A percentile compares a stretch with the other conserved stretches of the same genome.
Evolutionary conservation across 2,888 invertebrate species (phyloP).

Genomic region (Tetragonisca angustula): DNA sequence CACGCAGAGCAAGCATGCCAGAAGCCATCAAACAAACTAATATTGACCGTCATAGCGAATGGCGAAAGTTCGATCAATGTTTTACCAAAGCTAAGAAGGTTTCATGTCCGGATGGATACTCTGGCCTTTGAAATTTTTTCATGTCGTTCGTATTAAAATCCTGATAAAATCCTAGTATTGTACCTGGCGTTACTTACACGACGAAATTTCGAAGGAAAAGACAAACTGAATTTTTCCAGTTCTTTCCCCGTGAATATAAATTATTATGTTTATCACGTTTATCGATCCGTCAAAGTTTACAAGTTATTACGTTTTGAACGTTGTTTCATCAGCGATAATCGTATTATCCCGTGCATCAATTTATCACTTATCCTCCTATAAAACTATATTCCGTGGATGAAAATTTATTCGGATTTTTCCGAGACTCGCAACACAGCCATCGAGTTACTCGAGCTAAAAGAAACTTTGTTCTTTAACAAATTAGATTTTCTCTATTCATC

Average conservation of each 20-base stretch:
- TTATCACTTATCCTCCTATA: slow-evolving; percentile 6
- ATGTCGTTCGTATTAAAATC: not conserved
- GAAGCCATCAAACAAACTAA: slow-evolving; percentile 57
- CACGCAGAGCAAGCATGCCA: slow-evolving; percentile 43
- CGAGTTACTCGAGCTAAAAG: slow-evolving; percentile 11
- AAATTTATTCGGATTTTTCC: slow-evolving; percentile 16
- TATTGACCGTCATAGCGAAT: slow-evolving; percentile 51
- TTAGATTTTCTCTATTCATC: slow-evolving; percentile 12
- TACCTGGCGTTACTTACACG: not conserved
- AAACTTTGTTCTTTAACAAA: not conserved
- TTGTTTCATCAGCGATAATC: too few relatives aligned
- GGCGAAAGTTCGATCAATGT: slow-evolving; percentile 44
- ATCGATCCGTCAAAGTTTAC: too few relatives aligned
- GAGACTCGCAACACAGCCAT: slow-evolving; percentile 6
- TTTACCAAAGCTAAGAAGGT: slow-evolving; percentile 11
- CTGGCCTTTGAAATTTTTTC: not conserved
- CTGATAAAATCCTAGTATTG: not conserved
- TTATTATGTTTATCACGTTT: not conserved
- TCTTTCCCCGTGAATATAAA: not conserved
- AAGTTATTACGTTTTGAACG: too few relatives aligned
- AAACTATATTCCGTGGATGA: slow-evolving; percentile 14
- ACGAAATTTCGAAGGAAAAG: not conserved
- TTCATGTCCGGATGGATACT: not conserved
- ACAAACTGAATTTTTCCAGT: not conserved
- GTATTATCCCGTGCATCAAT: not conserved